Conservation (phyloP, 2,888 invertebrate genomes). For the Emesis castigata region DNA sequence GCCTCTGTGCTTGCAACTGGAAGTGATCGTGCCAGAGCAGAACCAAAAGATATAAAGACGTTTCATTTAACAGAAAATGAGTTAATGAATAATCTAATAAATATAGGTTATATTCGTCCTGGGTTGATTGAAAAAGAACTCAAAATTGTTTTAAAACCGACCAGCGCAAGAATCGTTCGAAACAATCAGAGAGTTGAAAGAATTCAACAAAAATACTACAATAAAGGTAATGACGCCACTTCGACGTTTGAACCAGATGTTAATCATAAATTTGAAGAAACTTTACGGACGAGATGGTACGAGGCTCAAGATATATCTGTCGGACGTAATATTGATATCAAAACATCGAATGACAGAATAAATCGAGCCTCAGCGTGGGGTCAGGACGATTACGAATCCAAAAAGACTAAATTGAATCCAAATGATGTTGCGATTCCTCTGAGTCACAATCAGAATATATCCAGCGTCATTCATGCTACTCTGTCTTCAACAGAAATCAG, state of each 20-base stretch:
- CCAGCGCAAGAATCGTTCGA: not conserved
- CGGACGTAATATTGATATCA: not conserved
- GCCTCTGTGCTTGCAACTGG: not conserved
- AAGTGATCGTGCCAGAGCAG: not conserved
- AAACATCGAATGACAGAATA: not conserved
- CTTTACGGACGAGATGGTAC: not conserved
- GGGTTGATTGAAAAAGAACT: not conserved
- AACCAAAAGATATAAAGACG: not conserved
- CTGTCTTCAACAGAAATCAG: no score
- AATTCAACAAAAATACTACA: not conserved
- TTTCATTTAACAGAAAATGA: not conserved
- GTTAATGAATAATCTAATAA: not conserved
- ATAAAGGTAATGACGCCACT: not conserved
- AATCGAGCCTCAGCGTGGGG: not conserved
- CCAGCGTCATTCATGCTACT: conserved; percentile 63
- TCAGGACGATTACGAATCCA: not conserved
- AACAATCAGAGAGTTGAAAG: not conserved
- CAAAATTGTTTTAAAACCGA: not conserved
- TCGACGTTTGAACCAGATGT: not conserved
- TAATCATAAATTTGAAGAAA: not conserved
- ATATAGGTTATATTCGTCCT: not conserved
- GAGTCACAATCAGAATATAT: no score
- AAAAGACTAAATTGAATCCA: not conserved
- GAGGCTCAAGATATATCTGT: not conserved
- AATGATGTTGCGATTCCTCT: no score